These are phyloP conservation scores for Papilio aristodemus DNA, from an alignment of 1,140 invertebrate species.

Conservation along the genomic window DNA sequence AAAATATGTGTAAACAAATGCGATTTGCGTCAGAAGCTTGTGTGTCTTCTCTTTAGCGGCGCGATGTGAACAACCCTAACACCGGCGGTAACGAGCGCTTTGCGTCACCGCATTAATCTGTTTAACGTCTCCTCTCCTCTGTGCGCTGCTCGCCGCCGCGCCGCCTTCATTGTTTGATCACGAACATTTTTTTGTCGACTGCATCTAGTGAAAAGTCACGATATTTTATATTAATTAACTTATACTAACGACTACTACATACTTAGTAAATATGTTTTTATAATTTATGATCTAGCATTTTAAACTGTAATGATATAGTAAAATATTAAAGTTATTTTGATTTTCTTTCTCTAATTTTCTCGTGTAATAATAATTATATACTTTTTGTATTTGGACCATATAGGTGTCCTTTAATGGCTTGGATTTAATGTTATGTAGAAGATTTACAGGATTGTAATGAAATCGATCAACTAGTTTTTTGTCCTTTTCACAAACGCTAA, in stretches of 20 bases:
- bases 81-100: constrained; percentile 37
- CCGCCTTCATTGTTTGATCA: constrained; percentile 35
- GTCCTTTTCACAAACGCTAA: too few species aligned
- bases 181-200: constrained; percentile 34
- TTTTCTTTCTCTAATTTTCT: too few species aligned
- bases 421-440: too few species aligned
- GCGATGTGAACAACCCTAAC: constrained; percentile 38
- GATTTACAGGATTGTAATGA: too few species aligned
- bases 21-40: constrained; percentile 49
- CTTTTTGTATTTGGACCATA: too few species aligned
- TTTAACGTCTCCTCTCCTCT: constrained; percentile 38
- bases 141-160: constrained; percentile 32
- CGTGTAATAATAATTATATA: too few species aligned
- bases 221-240: too few species aligned
- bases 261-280: constrained; percentile 21
- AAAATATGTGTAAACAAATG: constrained; percentile 41
- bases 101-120: constrained; percentile 41
- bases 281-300: constrained; percentile 13
- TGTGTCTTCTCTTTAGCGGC: constrained; percentile 45
- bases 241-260: constrained; percentile 29
- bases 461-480: too few species aligned
- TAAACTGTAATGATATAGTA: too few species aligned
- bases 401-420: too few species aligned
- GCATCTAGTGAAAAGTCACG: constrained; percentile 34
- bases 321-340: too few species aligned